Base-by-base conservation (phyloP, 2,888 invertebrate species). In the Ferdinandea cuprea region DNA sequence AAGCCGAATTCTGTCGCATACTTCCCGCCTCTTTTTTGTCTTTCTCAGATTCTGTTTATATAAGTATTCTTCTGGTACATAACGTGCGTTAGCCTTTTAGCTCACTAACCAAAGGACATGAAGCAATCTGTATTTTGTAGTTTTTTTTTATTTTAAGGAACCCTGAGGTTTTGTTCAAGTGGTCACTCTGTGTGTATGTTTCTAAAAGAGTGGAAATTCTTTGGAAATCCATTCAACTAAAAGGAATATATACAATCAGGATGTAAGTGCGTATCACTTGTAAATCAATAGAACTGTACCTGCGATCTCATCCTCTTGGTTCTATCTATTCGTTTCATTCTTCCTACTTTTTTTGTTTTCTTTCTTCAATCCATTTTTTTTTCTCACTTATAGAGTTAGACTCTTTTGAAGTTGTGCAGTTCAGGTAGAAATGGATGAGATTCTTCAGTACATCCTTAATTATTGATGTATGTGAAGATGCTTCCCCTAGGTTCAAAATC, bases 251-350 rank as follows among this genome's bases (percentile, higher is more conserved):
- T 37, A 83, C 83, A 83, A 78, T 83, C 83, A 83, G 83, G 83
- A 83, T 83, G 83, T 83, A 83, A 83, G 83, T 83, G 73, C 83
- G 83, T 78, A 83, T 83, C 83, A 78, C 72, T 73, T 78, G 83
- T 78, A 73, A 78, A 83, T 83, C 83, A 78, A 83, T 83, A 65
- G 83, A 83, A 68, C 68, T 73, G 58, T 83, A 83, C 83, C 83
- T 83, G 83, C 78, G 78, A 83, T 83, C 78, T 78, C 72, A 78
- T 83, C 72, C 77, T 77, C 72, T 73, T 52, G 35, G 66, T 37
- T 73, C 77, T 71, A 77, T 72, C 61, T 77, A 37, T 46, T 71
- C 50, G 35, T 42, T 78, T 63, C 19, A 37, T 40, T 58, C 19
- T 56, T 66, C 13, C 44, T 42, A 13, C 35, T 42, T 42, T 42